phyloP scores from a whole-genome alignment of 2,797 vertebrate genomes.

The Schizothorax lantsangensis region DNA sequence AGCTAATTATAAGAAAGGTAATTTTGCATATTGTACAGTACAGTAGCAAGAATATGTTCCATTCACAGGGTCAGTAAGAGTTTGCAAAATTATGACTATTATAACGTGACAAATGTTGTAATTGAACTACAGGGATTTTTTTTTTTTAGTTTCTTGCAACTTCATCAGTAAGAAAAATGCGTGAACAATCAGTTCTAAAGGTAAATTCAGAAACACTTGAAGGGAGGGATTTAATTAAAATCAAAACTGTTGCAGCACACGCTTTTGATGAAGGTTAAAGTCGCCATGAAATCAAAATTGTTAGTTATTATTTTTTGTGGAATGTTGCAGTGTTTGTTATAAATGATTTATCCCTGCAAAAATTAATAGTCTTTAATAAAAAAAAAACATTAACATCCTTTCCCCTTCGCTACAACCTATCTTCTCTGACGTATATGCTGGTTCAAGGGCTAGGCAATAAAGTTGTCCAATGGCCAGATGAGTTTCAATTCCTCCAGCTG shows the following conservation, averaged over 20 bases:
- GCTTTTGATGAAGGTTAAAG: not conserved
- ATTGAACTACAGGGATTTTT: not conserved
- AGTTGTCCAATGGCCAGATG: not conserved
- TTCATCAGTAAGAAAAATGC: not conserved
- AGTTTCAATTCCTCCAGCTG: not conserved
- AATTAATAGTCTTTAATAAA: not conserved
- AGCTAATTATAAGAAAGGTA: not conserved
- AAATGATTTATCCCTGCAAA: too few relatives aligned
- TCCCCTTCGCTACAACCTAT: not conserved
- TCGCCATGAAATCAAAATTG: not conserved
- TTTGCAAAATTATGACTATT: conserved; percentile 5
- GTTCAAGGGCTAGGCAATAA: not conserved
- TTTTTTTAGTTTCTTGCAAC: not conserved
- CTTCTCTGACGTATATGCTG: not conserved
- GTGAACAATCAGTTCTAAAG: not conserved
- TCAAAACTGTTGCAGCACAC: not conserved
- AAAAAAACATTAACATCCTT: not conserved
- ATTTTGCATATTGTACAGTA: not conserved
- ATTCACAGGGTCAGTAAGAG: not conserved
- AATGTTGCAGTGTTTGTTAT: too few relatives aligned
- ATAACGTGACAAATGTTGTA: not conserved
- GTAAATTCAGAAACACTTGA: too few relatives aligned
- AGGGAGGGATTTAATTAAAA: not conserved
- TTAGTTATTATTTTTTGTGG: too few relatives aligned
- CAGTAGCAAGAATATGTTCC: not conserved